Percentiles rank a stretch among this genome's conserved stretches.
Evolutionary conservation across 2,797 vertebrate species (phyloP).

Genomic region (Myotis pilosus): DNA sequence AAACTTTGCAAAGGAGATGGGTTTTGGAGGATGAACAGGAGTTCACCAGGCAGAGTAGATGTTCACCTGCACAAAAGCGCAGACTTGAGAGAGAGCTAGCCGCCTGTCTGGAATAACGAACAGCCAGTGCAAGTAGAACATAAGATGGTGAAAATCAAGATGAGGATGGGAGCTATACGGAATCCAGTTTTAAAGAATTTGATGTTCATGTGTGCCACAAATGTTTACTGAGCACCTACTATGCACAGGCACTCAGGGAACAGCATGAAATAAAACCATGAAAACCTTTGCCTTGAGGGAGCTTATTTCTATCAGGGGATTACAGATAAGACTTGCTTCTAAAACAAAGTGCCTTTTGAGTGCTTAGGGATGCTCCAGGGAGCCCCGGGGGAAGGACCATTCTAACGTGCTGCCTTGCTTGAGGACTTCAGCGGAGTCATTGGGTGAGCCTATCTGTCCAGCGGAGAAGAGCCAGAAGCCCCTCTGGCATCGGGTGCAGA

Average conservation of each 20-base stretch:
- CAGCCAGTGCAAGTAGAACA: neutral
- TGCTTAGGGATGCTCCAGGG: neutral
- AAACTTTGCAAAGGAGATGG: neutral
- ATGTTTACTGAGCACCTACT: neutral
- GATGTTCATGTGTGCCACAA: neutral
- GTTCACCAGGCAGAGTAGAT: neutral
- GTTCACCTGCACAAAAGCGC: neutral
- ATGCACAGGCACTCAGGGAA: neutral
- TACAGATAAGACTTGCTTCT: neutral
- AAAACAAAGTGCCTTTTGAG: neutral
- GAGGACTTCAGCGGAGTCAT: constrained; percentile 60
- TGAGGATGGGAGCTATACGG: neutral
- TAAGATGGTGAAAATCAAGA: neutral
- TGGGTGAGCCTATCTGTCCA: constrained; percentile 65
- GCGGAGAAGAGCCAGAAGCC: constrained; percentile 76
- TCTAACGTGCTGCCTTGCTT: constrained; percentile 59
- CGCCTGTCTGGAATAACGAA: neutral
- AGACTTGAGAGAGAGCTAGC: neutral
- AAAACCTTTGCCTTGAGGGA: neutral
- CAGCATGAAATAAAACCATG: neutral
- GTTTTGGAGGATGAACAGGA: neutral
- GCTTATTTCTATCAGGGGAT: neutral
- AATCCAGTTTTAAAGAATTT: neutral
- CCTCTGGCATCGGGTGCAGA: constrained; percentile 46
- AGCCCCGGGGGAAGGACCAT: constrained; percentile 12